A percentile compares a stretch with the other conserved stretches of the same genome.
These are phyloP conservation scores for Lepidurus arcticus DNA, from an alignment of 1,140 invertebrate species.

Conservation along the genomic window DNA sequence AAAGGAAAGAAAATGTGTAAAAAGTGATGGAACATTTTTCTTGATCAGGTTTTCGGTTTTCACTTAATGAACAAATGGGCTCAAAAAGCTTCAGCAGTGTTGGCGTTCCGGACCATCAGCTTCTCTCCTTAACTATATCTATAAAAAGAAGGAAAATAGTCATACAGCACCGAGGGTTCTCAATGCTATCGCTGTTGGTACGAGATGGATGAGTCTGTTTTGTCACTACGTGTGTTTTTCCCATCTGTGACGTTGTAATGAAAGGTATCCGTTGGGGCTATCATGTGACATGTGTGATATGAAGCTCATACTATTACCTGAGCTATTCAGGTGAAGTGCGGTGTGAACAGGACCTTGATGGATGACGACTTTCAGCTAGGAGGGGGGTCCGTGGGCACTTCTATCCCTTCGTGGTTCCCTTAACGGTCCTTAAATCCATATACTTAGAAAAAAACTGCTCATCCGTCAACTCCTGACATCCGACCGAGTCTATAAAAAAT, in stretches of 20 bases:
- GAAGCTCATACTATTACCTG: conserved; percentile 19
- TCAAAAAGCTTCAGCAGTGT: background rate
- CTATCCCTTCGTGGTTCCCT: background rate
- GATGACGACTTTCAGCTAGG: background rate
- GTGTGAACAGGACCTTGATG: conserved; percentile 21
- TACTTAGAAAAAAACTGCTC: background rate
- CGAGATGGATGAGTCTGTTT: conserved; percentile 11
- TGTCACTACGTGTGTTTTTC: background rate
- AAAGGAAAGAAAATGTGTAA: background rate
- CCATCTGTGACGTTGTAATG: background rate
- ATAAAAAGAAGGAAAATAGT: background rate
- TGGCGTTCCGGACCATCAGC: conserved; percentile 1
- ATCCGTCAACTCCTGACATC: conserved; percentile 5
- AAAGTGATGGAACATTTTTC: conserved; percentile 11
- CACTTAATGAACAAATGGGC: background rate
- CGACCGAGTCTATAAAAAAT: background rate
- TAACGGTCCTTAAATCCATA: conserved; percentile 16
- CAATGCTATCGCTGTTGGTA: background rate
- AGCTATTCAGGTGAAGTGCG: conserved; percentile 21
- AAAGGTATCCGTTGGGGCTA: conserved; percentile 9
- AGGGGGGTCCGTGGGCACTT: background rate
- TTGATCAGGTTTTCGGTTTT: background rate
- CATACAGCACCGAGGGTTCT: background rate
- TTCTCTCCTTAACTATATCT: conserved; percentile 4
- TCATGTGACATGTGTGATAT: conserved; percentile 19